phyloP scores from a whole-genome alignment of 1,140 invertebrate species.

The Latrodectus geometricus region DNA sequence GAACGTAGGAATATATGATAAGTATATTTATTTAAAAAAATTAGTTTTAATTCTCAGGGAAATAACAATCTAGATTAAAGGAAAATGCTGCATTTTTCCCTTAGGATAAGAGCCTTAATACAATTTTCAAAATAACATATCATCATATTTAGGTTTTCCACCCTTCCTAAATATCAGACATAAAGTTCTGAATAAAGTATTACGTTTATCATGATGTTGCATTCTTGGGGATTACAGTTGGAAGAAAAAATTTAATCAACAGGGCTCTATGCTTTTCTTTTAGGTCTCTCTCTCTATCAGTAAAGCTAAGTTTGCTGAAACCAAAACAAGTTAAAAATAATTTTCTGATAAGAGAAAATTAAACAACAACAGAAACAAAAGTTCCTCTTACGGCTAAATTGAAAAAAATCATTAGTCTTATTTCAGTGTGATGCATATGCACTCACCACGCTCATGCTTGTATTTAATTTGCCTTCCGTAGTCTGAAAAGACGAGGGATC shows the following conservation, averaged over 20 bases:
- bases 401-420: constrained; percentile 59
- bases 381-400: constrained; percentile 46
- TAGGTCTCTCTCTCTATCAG: constrained; percentile 35
- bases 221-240: constrained; percentile 38
- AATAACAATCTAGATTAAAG: too few species aligned
- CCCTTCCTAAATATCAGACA: constrained; percentile 11
- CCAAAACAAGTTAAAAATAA: constrained; percentile 50
- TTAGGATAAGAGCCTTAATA: constrained; percentile 33
- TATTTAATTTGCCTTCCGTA: constrained; percentile 54
- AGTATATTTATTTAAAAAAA: too few species aligned
- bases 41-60: too few species aligned
- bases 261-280: neutral
- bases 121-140: constrained; percentile 52
- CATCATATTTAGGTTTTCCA: constrained; percentile 39
- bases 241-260: constrained; percentile 52
- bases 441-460: constrained; percentile 10
- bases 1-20: too few species aligned
- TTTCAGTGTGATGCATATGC: constrained; percentile 26
- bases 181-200: constrained; percentile 44
- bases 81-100: neutral
- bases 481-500: neutral
- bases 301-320: neutral
- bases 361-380: constrained; percentile 46
- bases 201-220: constrained; percentile 45
- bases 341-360: constrained; percentile 57